Evolutionary conservation across 2,888 invertebrate species (phyloP).

Genomic region (Gymnocheta viridis): DNA sequence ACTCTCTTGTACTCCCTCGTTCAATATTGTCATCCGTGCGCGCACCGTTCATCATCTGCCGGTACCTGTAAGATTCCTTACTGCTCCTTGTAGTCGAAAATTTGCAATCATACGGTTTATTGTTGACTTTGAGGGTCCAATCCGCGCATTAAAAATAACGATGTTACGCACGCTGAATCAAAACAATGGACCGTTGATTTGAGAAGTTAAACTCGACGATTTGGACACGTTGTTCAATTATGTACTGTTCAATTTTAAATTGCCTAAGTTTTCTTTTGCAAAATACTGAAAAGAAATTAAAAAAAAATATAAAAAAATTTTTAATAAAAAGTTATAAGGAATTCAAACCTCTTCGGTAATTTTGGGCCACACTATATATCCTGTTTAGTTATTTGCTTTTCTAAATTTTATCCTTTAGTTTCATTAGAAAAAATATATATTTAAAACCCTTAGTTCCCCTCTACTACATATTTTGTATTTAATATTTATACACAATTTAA

Average conservation of each 20-base stretch:
- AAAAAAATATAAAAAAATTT: too few species aligned
- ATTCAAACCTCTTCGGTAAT: too few species aligned
- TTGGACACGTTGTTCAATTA: too few species aligned
- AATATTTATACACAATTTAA: conserved; percentile 19
- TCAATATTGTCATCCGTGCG: neutral
- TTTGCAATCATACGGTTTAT: neutral
- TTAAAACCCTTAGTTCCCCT: neutral
- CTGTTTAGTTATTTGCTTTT: too few species aligned
- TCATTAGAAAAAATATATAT: neutral
- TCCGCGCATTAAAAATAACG: neutral
- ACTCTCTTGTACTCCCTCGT: neutral
- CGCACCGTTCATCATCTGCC: neutral
- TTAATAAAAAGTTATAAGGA: too few species aligned
- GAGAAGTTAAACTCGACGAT: too few species aligned
- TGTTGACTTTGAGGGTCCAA: neutral
- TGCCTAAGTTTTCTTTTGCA: too few species aligned
- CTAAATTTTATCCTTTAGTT: neutral
- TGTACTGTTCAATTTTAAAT: too few species aligned
- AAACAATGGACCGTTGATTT: too few species aligned
- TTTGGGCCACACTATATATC: too few species aligned
- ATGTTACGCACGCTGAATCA: neutral
- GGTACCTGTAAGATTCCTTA: neutral
- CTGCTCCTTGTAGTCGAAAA: neutral
- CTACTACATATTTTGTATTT: neutral
- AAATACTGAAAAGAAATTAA: too few species aligned